A percentile compares a stretch with the other conserved stretches of the same genome.
These are phyloP conservation scores for Gnathonemus echidnorhynchus DNA, from an alignment of 2,113 vertebrate species.

Conservation along the genomic window DNA sequence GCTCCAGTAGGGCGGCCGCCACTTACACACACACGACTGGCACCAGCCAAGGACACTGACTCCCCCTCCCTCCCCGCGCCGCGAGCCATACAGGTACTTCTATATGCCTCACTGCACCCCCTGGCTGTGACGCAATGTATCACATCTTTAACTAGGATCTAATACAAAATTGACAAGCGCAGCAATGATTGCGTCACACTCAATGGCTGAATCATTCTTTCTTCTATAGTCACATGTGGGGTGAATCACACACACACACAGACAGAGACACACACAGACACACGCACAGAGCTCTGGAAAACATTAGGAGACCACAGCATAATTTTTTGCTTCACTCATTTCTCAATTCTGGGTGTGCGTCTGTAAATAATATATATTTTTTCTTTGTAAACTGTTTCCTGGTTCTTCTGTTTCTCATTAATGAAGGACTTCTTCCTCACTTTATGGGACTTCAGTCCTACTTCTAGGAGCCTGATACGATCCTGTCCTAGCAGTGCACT, in stretches of 20 bases:
- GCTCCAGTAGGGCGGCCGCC: constrained; percentile 51
- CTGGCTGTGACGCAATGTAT: background rate
- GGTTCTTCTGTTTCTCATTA: too few relatives aligned
- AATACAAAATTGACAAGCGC: background rate
- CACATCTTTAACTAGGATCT: background rate
- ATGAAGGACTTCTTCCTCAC: too few relatives aligned
- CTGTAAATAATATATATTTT: too few relatives aligned
- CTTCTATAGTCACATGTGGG: background rate
- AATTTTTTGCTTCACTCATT: too few relatives aligned
- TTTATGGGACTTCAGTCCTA: too few relatives aligned
- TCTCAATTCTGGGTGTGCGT: too few relatives aligned
- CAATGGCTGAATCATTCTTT: background rate
- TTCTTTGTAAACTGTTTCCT: too few relatives aligned
- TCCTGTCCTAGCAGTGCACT: too few relatives aligned
- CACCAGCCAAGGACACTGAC: constrained; percentile 45
- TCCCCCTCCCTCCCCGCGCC: constrained; percentile 11
- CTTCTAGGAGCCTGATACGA: too few relatives aligned
- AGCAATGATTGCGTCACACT: background rate
- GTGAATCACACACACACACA: background rate
- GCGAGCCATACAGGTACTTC: constrained; percentile 19
- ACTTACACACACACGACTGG: constrained; percentile 55
- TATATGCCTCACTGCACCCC: background rate
- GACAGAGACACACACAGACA: too few relatives aligned
- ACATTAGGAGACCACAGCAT: too few relatives aligned
- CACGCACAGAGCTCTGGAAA: too few relatives aligned